Conservation (phyloP, 2,113 vertebrate genomes). For the Gasterosteus nipponicus region DNA sequence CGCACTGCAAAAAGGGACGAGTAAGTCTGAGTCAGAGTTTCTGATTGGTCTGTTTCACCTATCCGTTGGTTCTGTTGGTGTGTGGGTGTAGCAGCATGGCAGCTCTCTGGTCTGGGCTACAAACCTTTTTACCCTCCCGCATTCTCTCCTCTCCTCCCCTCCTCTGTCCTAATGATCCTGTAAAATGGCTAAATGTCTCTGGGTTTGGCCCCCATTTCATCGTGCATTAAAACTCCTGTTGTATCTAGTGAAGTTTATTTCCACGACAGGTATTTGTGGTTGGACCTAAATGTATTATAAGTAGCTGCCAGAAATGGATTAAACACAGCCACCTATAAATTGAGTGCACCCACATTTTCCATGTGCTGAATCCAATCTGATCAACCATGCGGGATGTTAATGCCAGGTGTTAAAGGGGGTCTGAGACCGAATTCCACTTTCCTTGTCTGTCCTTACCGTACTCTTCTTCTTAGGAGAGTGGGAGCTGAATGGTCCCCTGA, state of each 20-base stretch:
- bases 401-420: neutral
- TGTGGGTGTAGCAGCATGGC: constrained; percentile 70
- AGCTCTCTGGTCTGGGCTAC: constrained; percentile 55
- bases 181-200: constrained; percentile 17
- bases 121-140: constrained; percentile 5
- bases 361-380: neutral
- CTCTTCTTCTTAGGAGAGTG: constrained; percentile 8
- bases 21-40: constrained; percentile 84
- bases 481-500: constrained; percentile 12
- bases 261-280: neutral
- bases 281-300: neutral
- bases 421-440: constrained; percentile 26
- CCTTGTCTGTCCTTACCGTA: constrained; percentile 2
- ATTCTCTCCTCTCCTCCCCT: constrained; percentile 4
- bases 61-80: constrained; percentile 64
- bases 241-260: neutral
- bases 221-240: constrained; percentile 32
- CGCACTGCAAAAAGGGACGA: constrained; percentile 89
- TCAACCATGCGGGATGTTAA: constrained; percentile 6
- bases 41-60: constrained; percentile 58
- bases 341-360: neutral
- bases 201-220: constrained; percentile 15
- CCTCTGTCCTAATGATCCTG: constrained; percentile 1
- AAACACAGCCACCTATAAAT: neutral
- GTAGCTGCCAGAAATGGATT: neutral